Evolutionary conservation across 2,113 vertebrate species (phyloP), one percentile per base, ranked within the genome.

Genomic region (Cromileptes altivelis): DNA sequence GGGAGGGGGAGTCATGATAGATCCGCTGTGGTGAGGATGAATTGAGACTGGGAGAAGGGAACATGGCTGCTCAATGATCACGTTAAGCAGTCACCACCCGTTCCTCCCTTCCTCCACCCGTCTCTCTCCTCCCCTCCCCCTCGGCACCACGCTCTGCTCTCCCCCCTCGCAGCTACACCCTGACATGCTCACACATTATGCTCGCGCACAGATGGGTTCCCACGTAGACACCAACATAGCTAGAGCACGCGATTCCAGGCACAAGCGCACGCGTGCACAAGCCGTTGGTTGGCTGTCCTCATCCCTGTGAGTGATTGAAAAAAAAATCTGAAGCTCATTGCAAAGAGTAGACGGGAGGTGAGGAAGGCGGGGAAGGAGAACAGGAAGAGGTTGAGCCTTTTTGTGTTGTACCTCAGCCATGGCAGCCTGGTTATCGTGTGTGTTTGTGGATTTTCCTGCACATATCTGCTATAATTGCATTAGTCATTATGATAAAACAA

Each of bases 31-130:
- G 74, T 49, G 67, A 64, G 85, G 85, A 89, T 78, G 80, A 64
- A 81, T 70, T 60, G 67, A 85, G 72, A 75, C 82, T 75, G 82
- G 84, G 92, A 90, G 89, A 88, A 73, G 92, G 92, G 91, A 87
- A 87, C 79, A 89, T 89, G 91, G 89, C 88, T 86, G 92, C 77
- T 84, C 82, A 88, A 64, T 92, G 92, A 94, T 95, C 88, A 92
- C 89, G 88, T 95, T 93, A 93, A 94, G 90, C 82, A 91, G 90
- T 90, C 89, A 82, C 88, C 88, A 89, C 87, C 90, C 75, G 45
- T 85, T 91, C 80, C 71, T 75, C 65, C 85, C 85, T 75, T 85
- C 84, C 74, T 78, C 87, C 84, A 85, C 84, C 81, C 88, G 15
- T 70, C 50, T 40, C 68, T 70, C 75, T 72, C 64, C 67, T 80